Base-by-base conservation (phyloP, 2,113 vertebrate genomes). In the Microtus oregoni region DNA sequence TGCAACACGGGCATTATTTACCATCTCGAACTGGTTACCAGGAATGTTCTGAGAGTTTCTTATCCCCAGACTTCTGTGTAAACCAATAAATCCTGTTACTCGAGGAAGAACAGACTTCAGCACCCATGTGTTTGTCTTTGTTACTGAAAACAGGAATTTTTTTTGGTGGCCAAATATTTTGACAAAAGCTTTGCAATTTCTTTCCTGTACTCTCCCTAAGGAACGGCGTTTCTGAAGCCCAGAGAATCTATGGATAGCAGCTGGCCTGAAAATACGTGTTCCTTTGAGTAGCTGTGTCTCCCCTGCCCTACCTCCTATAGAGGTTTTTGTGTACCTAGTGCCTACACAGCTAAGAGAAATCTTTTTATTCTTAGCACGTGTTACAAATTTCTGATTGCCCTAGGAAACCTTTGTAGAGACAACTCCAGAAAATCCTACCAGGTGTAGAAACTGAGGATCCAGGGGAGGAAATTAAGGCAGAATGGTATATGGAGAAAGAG, bases 81-180 rank as follows among this genome's bases (percentile, higher is more conserved):
- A 55, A 82, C 52, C 89, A 78, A 68, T 78, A 89, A 67, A 92
- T 63, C 68, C 95, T 97, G 86, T 96, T 94, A 73, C 67, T 86
- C 44, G 17, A 17, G 52, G 22, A 90, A 35, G 44, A 55, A 67
- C 58, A 9, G 70, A 81, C 50, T 12, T 20, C 17, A 22, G 44
- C 50, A 73, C 44, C 65, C 67, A 6, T 81, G 55, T 41, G 47
- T 90, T 93, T 81, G 77, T 94, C 76, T 96, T 68, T 79, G 61
- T 75, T 91, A 93, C 81, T 30, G 77, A 77, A 94, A 96, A 96
- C 72, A 89, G 44, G 30, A 73, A 67, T 65, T 87, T 75, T 67
- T 82, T 87, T 70, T 68, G 44, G 86, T 0, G 13, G 85, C 58
- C 95, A 95, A 96, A 95, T 89, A 93, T 96, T 96, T 95, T 97